Evolutionary conservation across 2,113 vertebrate genomes (phyloP).

Genomic region (Mohoua ochrocephala): DNA sequence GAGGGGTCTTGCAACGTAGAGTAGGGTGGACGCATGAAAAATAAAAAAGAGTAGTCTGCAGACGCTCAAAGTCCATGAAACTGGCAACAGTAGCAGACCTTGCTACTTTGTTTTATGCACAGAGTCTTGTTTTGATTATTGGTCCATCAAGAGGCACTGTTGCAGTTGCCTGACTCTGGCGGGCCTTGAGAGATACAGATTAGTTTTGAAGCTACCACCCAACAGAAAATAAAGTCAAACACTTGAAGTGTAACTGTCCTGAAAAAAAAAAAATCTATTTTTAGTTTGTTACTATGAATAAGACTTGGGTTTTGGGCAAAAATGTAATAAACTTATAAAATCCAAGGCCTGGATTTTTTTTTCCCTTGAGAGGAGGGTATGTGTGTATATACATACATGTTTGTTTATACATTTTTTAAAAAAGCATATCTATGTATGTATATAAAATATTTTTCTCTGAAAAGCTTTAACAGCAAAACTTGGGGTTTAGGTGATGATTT

Average conservation of each 20-base stretch:
- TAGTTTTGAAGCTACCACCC: not conserved
- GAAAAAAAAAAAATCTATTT: not conserved
- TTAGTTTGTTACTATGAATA: not conserved
- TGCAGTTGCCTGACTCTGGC: not conserved
- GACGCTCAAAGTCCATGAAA: not conserved
- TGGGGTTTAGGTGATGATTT: not conserved
- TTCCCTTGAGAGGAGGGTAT: not conserved
- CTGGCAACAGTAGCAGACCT: not conserved
- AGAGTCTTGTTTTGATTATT: not conserved
- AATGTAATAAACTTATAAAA: not conserved
- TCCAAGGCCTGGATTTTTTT: not conserved
- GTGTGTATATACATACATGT: fast-evolving
- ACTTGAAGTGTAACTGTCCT: not conserved
- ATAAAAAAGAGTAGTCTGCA: not conserved
- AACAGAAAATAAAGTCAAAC: not conserved
- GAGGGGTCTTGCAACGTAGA: not conserved
- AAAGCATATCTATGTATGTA: not conserved
- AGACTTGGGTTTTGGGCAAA: not conserved
- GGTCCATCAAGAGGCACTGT: not conserved
- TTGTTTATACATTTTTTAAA: not conserved
- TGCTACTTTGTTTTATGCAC: not conserved
- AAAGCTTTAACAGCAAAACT: not conserved
- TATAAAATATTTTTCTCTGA: not conserved
- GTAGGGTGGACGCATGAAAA: not conserved
- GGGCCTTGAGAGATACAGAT: not conserved